Evolutionary conservation across 2,888 invertebrate genomes (phyloP), one percentile per base, ranked within the genome.

Genomic region (Drosophila niveifrons): DNA sequence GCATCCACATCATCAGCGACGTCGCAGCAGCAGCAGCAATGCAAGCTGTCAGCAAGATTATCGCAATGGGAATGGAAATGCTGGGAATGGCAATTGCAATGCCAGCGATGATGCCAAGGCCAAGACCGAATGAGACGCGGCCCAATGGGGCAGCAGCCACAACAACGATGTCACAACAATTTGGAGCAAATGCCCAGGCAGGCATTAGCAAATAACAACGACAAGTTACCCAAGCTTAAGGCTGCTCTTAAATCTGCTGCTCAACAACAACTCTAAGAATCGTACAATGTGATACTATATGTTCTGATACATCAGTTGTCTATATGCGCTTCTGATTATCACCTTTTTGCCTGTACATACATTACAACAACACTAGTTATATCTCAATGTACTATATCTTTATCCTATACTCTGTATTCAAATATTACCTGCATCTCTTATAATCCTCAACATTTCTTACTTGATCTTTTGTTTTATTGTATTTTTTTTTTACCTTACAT

Each of bases 111-210:
- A 79, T 65, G 62, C 59, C 62, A 79, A 79, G 65, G 68, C 78
- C 44, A 81, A 78, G 13, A 80, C 78, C 44, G 79, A 79, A 79
- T 79, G 79, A 79, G 48, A 81, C 52, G 64, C 71, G 78, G 71
- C 64, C 51, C 59, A 52, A 4, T 41, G 34, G 53, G 51, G 46
- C 66, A 50, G 43, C 18, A 31, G 13, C 13, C 15, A 11, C 62
- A 31, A 10, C n/a, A 55, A 8, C 2, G 6, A 15, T 52, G 82
- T 81, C 75, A 79, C 79, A 74, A 78, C 23, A n/a, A 47, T 72
- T 36, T 79, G 78, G 78, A 36, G 57, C 58, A 81, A 71, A 66
- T 78, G 78, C 53, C 53, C 67, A n/a, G 59, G 51, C 61, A 66
- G 66, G 43, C 75, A 66, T 58, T 56, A 58, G 29, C 36, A 18